Base-by-base conservation (phyloP, 2,888 invertebrate species). In the Patella depressa region DNA sequence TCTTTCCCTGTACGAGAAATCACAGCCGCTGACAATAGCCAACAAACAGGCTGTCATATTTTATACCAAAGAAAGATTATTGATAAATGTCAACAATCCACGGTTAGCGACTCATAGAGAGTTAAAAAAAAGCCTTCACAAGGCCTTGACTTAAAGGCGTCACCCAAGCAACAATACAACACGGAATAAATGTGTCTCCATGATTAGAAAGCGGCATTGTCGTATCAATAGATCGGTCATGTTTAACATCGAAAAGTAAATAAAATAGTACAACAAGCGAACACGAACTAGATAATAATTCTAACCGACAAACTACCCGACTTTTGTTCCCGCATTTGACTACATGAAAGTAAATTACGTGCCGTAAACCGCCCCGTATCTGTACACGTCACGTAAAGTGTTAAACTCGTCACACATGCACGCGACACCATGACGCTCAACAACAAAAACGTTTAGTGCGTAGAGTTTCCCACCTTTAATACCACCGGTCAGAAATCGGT, bases 71-170 rank as follows among this genome's bases (percentile, higher is more conserved):
- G 45, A 45, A 45, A 45, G 45, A 45, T 45, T 45, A 45, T 45
- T 45, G 45, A 45, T 45, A 45, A 45, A 45, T 45, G 45, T 45
- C 9, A 45, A 45, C 45, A 45, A 45, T 9, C 45, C 7, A 45
- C 7, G 9, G 45, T 45, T 9, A 45, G 7, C 45, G 45, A 45
- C 45, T 45, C 19, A 24, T 65, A 65, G 65, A 65, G 24, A 65
- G 65, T 65, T 65, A 65, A 65, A 45, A 45, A 45, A 24, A 24
- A 24, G 3, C 29, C 29, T 29, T 2, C 17, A 24, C 24, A 24
- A 24, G 65, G 11, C 65, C 65, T 65, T 65, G 65, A 65, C 65
- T 65, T 65, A 24, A 65, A 65, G 65, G 65, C 65, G 65, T 65
- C 65, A 65, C 65, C 65, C 65, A 11, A 19, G 65, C 24, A 24